A percentile compares a stretch with the other conserved stretches of the same genome.
Conservation (phyloP, 2,113 vertebrate species). For the Ammodramus savannarum region DNA sequence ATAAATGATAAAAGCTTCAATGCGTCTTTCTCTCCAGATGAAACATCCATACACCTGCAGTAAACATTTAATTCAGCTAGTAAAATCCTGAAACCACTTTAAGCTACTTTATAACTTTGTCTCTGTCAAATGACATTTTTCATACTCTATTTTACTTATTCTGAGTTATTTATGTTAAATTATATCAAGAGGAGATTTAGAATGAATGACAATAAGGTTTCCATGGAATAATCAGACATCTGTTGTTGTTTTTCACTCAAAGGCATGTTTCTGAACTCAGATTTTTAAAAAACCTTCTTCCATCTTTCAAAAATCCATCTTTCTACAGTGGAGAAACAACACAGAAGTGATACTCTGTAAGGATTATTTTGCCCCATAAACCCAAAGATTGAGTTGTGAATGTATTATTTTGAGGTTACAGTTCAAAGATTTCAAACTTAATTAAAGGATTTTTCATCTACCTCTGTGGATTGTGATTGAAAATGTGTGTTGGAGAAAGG, state of each 20-base stretch:
- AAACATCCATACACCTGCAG: neutral
- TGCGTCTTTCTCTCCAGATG: neutral
- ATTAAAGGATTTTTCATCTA: constrained; percentile 16
- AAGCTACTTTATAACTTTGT: neutral
- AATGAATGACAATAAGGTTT: constrained; percentile 55
- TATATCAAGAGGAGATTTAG: constrained; percentile 29
- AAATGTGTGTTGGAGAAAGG: neutral
- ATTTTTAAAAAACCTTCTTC: constrained; percentile 13
- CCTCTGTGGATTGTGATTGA: constrained; percentile 3
- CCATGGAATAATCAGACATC: constrained; percentile 59
- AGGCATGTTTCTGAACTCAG: constrained; percentile 34
- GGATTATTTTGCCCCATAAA: neutral
- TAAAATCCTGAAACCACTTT: constrained; percentile 13
- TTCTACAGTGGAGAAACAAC: neutral
- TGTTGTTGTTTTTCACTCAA: constrained; percentile 61
- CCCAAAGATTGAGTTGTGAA: neutral
- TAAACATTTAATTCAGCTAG: constrained; percentile 3
- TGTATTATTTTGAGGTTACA: constrained; percentile 14
- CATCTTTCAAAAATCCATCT: neutral
- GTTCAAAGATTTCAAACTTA: constrained; percentile 4
- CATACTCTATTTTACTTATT: constrained; percentile 46
- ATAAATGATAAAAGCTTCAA: neutral
- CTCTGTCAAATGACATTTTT: constrained; percentile 49
- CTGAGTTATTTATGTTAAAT: constrained; percentile 62
- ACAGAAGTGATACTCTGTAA: neutral